Base-by-base conservation (phyloP, 1,140 invertebrate genomes). In the Procambarus clarkii region DNA sequence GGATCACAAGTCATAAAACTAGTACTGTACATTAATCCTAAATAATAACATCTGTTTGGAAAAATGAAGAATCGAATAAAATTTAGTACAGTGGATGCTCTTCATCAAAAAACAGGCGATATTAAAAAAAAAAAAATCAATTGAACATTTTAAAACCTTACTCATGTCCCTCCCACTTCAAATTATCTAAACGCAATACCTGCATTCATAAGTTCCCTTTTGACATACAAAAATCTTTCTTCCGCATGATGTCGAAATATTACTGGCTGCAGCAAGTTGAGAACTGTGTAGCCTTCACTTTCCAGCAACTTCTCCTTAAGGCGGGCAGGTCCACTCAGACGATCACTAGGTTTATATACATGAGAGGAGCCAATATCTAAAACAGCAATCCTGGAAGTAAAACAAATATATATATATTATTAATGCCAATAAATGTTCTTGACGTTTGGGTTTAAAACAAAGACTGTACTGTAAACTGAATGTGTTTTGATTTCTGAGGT, bases 221-320 rank as follows among this genome's bases (percentile, higher is more conserved):
- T 50, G 3, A 85, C 60, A 46, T 76, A 85, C 46, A 74, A 48
- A 44, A 24, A 7, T 24, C 74, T 85, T 69, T 85, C 83, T 18
- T 74, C 83, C 3, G 24, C 9, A 18, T 15, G 64, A 48, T 85
- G 15, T 11, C 60, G 44, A 48, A 46, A 85, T 44, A 74, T 74
- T 3, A 46, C 69, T 18, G 45, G n/a, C 69, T 76, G 69, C 2
- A 82, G 80, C 2, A 82, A 4, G 34, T 11, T 11, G 24, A 82
- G 3, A 18, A 82, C 80, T 9, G n/a, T 82, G 54, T 60, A 82
- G 5, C 54, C 50, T 18, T 8, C 54, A 18, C n/a, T 3, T 54
- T 82, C 54, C 21, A 82, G 54, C 48, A 82, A 21, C 48, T 8
- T 82, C 80, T 82, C 21, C 7, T 60, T 24, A 1, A 82, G 54